A percentile compares a stretch with the other conserved stretches of the same genome.
phyloP scores from a whole-genome alignment of 2,888 invertebrate species.

The Adelphocoris suturalis region DNA sequence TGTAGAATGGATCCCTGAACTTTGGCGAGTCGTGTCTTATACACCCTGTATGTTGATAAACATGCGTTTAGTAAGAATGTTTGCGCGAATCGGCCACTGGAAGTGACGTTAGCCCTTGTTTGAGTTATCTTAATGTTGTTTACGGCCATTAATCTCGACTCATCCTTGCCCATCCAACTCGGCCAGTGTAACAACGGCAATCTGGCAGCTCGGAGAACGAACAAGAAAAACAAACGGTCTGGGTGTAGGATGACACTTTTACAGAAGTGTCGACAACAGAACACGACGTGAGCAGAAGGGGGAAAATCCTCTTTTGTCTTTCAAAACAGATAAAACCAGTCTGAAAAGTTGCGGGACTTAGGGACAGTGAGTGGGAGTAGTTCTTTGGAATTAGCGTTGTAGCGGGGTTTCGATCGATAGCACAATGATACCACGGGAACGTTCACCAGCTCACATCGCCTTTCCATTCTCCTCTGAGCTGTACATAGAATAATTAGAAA shows the following conservation, averaged over 20 bases:
- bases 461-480: neutral
- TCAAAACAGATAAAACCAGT: neutral
- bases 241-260: neutral
- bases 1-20: too few species aligned
- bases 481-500: too few species aligned
- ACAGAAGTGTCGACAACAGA: neutral
- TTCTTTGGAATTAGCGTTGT: conserved; percentile 31
- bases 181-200: neutral
- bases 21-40: too few species aligned
- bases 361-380: neutral
- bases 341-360: neutral
- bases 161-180: neutral
- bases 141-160: neutral
- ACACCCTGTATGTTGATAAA: too few species aligned
- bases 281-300: neutral
- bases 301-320: neutral
- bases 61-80: too few species aligned
- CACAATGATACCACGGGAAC: neutral
- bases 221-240: neutral
- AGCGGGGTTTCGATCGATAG: neutral
- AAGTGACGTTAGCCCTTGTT: too few species aligned
- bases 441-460: neutral
- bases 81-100: too few species aligned
- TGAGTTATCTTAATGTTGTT: too few species aligned
- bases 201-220: neutral